Evolutionary conservation across 2,888 invertebrate genomes (phyloP).

Genomic region (Pollenia amentaria): DNA sequence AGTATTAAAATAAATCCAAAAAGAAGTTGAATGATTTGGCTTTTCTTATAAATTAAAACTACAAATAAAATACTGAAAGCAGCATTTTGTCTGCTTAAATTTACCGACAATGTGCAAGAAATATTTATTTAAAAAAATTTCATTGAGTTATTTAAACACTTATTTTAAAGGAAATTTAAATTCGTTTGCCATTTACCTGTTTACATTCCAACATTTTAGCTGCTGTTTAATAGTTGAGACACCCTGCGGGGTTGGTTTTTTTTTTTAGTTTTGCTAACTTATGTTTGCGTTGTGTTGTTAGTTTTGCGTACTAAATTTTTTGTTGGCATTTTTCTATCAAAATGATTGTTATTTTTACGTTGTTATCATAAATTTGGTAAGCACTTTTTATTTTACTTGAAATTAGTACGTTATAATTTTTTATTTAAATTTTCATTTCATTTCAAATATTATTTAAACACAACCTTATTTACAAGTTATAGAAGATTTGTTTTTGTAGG

Average conservation of each 20-base stretch:
- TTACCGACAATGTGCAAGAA: no score
- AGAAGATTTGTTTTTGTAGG: not conserved
- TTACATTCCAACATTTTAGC: slow-evolving; percentile 68
- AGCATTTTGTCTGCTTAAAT: no score
- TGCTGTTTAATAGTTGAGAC: not conserved
- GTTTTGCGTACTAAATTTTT: slow-evolving; percentile 49
- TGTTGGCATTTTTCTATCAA: slow-evolving; percentile 2
- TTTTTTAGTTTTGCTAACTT: slow-evolving; percentile 8
- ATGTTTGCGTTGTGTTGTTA: slow-evolving; percentile 11
- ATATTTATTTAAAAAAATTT: not conserved
- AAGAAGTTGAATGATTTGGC: no score
- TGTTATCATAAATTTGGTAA: not conserved
- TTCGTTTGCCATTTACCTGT: slow-evolving; percentile 56
- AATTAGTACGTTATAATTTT: not conserved
- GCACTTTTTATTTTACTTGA: not conserved
- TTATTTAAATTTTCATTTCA: not conserved
- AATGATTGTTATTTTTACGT: not conserved
- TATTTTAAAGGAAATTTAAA: not conserved
- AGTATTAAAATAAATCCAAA: no score
- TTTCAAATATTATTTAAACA: not conserved
- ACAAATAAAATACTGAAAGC: no score
- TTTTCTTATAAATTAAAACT: no score
- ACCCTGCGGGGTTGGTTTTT: slow-evolving; percentile 51
- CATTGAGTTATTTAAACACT: not conserved
- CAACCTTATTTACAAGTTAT: not conserved